A percentile compares a stretch with the other conserved stretches of the same genome.
Evolutionary conservation across 2,113 vertebrate species (phyloP).

Genomic region (Calyptomena viridis): DNA sequence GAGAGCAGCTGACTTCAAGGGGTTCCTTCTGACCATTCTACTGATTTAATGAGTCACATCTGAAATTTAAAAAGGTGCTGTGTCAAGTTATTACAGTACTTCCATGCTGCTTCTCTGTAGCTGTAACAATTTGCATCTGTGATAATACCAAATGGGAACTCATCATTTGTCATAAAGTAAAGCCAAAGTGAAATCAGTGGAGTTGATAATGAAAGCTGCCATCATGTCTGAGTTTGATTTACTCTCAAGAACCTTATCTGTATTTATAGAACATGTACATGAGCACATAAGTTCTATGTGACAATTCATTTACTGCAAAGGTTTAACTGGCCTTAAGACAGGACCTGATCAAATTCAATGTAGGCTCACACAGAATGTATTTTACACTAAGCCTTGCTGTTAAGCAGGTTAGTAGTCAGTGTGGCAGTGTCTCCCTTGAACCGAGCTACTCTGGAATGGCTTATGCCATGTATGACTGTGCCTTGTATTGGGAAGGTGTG

Average conservation of each 20-base stretch:
- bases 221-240: background rate
- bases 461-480: background rate
- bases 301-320: background rate
- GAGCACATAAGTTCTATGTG: background rate
- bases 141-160: background rate
- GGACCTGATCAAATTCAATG: background rate
- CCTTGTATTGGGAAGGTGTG: background rate
- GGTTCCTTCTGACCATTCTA: background rate
- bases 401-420: background rate
- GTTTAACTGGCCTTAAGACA: background rate
- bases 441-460: background rate
- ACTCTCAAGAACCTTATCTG: background rate
- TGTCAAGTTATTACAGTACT: background rate
- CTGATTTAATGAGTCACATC: background rate
- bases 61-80: background rate
- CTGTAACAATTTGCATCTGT: background rate
- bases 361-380: background rate
- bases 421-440: background rate
- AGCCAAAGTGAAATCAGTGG: background rate
- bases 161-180: background rate
- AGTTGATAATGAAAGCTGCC: background rate
- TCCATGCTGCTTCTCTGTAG: background rate
- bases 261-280: fast-evolving
- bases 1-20: background rate
- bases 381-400: background rate